Base-by-base conservation (phyloP, 1,140 invertebrate species). In the Chlorops oryzae region DNA sequence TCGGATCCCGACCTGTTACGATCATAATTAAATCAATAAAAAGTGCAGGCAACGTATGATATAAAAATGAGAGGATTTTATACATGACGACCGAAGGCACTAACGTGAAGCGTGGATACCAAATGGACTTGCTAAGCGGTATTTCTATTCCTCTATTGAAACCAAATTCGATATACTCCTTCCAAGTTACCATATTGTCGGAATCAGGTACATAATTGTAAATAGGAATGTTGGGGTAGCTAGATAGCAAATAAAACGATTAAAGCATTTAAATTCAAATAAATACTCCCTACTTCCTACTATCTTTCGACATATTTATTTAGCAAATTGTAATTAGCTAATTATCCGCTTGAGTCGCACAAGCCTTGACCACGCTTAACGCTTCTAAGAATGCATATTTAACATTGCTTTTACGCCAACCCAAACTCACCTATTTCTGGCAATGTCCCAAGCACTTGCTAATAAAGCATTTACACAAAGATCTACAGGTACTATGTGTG, bases 401-500 rank as follows among this genome's bases (percentile, higher is more conserved):
- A n/a, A n/a, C n/a, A n/a, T n/a, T n/a, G n/a, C n/a, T n/a, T n/a
- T n/a, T n/a, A n/a, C n/a, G 10, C 9, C 9, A 32, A 32, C 28
- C 15, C 15, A 32, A 10, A 60, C 66, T 48, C 35, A 70, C 65
- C 53, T 60, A 45, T 72, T 70, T 9, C 73, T 66, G 2, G 78
- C 77, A 23, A 81, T 80, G 58, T 86, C 79, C 80, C 86, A 89
- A 1, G 86, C 87, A 32, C 79, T 78, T n/a, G 84, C 82, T 45
- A 92, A 81, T 52, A 88, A 75, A 2, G 85, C 81, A 64, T 90
- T 90, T 7, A 89, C 81, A 24, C 84, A 82, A 63, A 87, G 78
- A 69, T 93, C 90, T 5, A 90, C 88, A 0, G 90, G 90, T n/a
- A 93, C 84, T 21, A 93, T 76, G 59, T 92, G 88, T 0, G 88